Evolutionary conservation across 2,888 invertebrate species (phyloP).

Genomic region (Ichneumon xanthorius): DNA sequence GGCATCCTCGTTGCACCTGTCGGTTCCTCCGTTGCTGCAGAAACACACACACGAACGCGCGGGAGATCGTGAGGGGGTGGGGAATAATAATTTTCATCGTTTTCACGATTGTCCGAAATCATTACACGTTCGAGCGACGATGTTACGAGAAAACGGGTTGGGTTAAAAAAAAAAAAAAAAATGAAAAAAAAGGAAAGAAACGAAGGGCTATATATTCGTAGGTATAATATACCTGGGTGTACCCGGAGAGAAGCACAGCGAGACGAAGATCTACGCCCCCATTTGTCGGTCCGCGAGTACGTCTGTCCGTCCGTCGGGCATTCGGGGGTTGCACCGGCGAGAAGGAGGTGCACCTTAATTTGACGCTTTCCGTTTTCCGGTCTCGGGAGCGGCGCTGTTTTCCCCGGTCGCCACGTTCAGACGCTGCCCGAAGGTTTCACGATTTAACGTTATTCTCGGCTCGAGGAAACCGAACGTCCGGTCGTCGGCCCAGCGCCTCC

Average conservation of each 20-base stretch:
- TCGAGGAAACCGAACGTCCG: slow-evolving; percentile 41
- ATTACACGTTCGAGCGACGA: slow-evolving; percentile 64
- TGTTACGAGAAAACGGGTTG: slow-evolving; percentile 64
- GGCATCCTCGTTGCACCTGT: slow-evolving; percentile 60
- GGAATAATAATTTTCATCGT: slow-evolving; percentile 65
- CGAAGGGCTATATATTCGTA: not conserved
- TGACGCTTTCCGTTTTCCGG: slow-evolving; percentile 72
- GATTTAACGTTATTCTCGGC: slow-evolving; percentile 58
- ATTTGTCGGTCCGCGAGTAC: slow-evolving; percentile 61
- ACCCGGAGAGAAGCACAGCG: slow-evolving; percentile 63
- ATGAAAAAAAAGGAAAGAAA: slow-evolving; percentile 10
- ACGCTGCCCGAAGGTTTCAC: slow-evolving; percentile 47
- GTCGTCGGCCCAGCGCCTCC: not conserved
- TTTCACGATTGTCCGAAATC: slow-evolving; percentile 70
- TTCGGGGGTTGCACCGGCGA: slow-evolving; percentile 35
- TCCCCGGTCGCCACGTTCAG: slow-evolving; percentile 59
- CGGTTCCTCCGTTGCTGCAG: slow-evolving; percentile 29
- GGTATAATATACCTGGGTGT: slow-evolving; percentile 34
- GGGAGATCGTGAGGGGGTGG: not conserved
- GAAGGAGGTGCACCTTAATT: slow-evolving; percentile 70
- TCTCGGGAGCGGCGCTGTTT: slow-evolving; percentile 63
- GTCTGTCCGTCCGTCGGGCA: slow-evolving; percentile 39
- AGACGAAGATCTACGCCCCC: slow-evolving; percentile 67
- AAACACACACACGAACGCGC: not conserved
- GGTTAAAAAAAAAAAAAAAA: slow-evolving; percentile 26